Percentiles rank a stretch among this genome's conserved stretches.
phyloP scores from a whole-genome alignment of 2,113 vertebrate genomes.

The Empidonax alnorum region DNA sequence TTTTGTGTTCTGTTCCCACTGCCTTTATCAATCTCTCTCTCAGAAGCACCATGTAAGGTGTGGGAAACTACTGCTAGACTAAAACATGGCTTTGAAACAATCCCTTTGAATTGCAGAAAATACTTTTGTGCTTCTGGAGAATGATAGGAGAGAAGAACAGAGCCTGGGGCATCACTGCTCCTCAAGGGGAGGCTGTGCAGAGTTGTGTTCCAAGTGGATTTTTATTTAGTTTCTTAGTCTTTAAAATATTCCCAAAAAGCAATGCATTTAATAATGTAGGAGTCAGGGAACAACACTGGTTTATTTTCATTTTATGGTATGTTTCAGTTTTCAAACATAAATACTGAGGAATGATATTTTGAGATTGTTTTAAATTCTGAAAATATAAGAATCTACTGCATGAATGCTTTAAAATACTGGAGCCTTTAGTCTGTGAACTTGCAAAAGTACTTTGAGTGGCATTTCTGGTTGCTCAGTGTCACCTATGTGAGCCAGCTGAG shows the following conservation, averaged over 20 bases:
- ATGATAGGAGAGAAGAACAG: not conserved
- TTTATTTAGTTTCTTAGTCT: not conserved
- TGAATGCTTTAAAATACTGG: not conserved
- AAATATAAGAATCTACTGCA: not conserved
- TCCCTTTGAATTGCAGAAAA: not conserved
- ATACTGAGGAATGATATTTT: not conserved
- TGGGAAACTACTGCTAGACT: not conserved
- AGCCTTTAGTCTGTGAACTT: not conserved
- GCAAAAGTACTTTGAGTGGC: not conserved
- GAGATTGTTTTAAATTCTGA: not conserved
- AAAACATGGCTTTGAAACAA: not conserved
- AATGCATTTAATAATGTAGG: not conserved
- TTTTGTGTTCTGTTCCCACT: not conserved
- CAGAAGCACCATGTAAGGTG: not conserved
- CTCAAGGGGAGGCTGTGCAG: not conserved
- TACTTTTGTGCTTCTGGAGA: not conserved
- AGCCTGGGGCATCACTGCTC: not conserved
- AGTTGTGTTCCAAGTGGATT: accelerated
- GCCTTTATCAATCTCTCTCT: not conserved
- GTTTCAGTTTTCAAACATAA: not conserved
- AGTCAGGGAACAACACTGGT: not conserved
- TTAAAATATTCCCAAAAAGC: not conserved
- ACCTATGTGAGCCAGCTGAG: not conserved
- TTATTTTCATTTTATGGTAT: not conserved
- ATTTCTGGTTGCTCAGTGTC: not conserved